Evolutionary conservation across 2,113 vertebrate species (phyloP).

Genomic region (Camelus bactrianus): DNA sequence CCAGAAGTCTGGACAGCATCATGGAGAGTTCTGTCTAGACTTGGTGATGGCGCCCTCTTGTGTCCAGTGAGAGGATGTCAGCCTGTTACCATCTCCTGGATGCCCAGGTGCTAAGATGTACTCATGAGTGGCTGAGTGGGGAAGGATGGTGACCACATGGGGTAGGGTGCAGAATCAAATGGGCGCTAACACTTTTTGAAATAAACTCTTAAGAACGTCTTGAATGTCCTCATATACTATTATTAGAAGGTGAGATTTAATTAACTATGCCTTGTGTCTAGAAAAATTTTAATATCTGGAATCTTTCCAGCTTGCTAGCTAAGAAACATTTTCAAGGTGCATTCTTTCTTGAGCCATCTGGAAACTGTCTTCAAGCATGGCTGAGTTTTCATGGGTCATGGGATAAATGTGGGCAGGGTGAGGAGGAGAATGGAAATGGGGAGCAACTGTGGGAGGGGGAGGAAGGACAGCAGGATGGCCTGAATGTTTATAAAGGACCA

Average conservation of each 20-base stretch:
- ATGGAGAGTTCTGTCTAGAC: background rate
- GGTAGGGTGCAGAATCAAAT: background rate
- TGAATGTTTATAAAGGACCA: background rate
- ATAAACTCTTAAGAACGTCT: background rate
- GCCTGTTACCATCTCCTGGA: background rate
- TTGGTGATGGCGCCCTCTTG: slow-evolving; percentile 54
- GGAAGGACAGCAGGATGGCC: background rate
- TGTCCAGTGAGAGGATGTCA: slow-evolving; percentile 31
- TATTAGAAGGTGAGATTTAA: background rate
- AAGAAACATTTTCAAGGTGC: background rate
- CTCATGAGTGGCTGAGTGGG: background rate
- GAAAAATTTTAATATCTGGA: background rate
- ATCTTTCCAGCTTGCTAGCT: background rate
- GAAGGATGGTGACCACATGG: background rate
- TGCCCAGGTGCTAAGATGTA: background rate
- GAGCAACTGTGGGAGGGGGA: background rate
- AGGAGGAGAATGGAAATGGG: background rate
- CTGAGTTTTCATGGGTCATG: background rate
- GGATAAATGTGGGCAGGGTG: background rate
- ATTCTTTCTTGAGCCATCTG: background rate
- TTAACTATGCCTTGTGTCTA: background rate
- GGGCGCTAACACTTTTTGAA: background rate
- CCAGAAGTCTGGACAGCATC: background rate
- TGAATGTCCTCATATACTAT: background rate
- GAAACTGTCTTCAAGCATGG: background rate